These are phyloP conservation scores for Xanthorhoe spadicearia DNA, from an alignment of 2,888 invertebrate species.

Conservation along the genomic window DNA sequence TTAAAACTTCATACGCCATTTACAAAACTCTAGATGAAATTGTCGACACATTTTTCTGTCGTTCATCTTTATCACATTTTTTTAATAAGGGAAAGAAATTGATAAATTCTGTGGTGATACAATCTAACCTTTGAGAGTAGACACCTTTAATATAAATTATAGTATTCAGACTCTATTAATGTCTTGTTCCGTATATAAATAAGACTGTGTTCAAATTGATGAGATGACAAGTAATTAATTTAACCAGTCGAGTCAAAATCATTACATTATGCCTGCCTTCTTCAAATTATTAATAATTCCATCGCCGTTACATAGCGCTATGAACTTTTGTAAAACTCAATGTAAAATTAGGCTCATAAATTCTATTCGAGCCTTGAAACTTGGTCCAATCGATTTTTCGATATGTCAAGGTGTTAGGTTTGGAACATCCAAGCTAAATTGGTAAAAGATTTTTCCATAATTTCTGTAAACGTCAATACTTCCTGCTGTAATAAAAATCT, in stretches of 20 bases:
- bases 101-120: too few relatives aligned
- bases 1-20: background rate
- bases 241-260: too few relatives aligned
- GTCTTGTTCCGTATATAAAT: too few relatives aligned
- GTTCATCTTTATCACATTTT: too few relatives aligned
- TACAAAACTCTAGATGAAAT: background rate
- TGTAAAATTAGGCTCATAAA: background rate
- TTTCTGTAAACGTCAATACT: background rate
- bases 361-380: background rate
- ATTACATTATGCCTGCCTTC: too few relatives aligned
- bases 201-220: too few relatives aligned
- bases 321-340: background rate
- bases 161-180: too few relatives aligned
- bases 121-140: too few relatives aligned
- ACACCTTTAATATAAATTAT: too few relatives aligned
- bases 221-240: too few relatives aligned
- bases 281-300: background rate
- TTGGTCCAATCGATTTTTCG: constrained; percentile 15
- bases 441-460: background rate
- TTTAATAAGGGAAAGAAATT: too few relatives aligned
- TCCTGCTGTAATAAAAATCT: background rate
- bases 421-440: constrained; percentile 6
- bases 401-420: constrained; percentile 21
- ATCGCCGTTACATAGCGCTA: background rate
- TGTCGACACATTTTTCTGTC: too few relatives aligned